phyloP scores from a whole-genome alignment of 2,113 vertebrate genomes.

The Excalfactoria chinensis region DNA sequence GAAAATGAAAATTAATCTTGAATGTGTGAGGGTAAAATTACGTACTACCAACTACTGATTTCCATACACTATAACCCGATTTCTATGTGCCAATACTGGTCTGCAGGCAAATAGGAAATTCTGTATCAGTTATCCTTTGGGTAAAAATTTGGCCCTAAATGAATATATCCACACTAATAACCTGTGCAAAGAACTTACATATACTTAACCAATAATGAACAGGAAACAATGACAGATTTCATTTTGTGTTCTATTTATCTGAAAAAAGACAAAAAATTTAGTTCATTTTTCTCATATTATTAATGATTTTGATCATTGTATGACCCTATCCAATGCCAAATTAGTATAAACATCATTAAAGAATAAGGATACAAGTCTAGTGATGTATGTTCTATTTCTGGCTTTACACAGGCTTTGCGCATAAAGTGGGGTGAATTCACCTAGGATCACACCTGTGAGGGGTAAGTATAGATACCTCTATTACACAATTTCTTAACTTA shows the following conservation, averaged over 20 bases:
- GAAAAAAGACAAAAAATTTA: background rate
- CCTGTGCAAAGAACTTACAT: background rate
- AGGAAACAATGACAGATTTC: background rate
- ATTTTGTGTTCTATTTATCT: background rate
- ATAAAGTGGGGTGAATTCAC: background rate
- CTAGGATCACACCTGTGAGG: background rate
- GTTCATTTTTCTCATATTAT: background rate
- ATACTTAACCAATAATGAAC: background rate
- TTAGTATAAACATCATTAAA: background rate
- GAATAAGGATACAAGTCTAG: background rate
- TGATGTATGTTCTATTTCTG: background rate
- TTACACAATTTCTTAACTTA: background rate
- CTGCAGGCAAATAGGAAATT: background rate
- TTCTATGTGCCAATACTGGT: background rate
- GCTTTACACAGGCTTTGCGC: background rate
- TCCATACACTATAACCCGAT: background rate
- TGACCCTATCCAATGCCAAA: background rate
- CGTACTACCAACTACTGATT: background rate
- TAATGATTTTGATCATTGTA: background rate
- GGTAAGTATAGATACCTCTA: background rate
- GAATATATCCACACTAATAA: background rate
- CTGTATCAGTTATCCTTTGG: background rate
- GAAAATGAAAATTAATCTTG: background rate
- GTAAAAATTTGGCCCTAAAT: conserved; percentile 1
- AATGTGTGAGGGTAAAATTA: background rate